These are phyloP conservation scores for Elgaria multicarinata DNA, from an alignment of 2,113 vertebrate species.

Conservation along the genomic window DNA sequence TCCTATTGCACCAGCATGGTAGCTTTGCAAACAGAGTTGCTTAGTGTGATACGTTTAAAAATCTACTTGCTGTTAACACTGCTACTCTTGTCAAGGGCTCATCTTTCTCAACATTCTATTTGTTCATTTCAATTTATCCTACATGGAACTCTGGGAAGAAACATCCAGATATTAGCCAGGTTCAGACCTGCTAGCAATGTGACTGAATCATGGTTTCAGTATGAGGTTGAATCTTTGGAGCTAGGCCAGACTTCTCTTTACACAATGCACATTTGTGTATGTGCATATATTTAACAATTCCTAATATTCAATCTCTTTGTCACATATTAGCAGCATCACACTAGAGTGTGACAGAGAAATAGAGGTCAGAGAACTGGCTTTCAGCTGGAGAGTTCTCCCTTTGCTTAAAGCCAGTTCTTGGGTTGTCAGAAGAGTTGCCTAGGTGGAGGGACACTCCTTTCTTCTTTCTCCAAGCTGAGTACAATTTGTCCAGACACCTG, in stretches of 20 bases:
- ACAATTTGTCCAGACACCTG: not conserved
- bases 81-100: not conserved
- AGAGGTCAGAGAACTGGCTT: not conserved
- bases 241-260: not conserved
- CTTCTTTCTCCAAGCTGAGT: not conserved
- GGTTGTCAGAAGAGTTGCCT: not conserved
- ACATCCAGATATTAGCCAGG: not conserved
- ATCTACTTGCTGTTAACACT: not conserved
- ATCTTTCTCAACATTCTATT: not conserved
- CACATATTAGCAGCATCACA: no score
- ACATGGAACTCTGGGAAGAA: not conserved
- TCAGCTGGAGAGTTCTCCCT: not conserved
- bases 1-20: not conserved
- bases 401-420: not conserved
- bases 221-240: not conserved
- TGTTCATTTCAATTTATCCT: not conserved
- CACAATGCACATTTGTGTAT: not conserved
- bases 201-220: not conserved
- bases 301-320: not conserved
- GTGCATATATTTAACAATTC: not conserved
- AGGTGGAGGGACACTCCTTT: not conserved
- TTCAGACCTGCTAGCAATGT: not conserved
- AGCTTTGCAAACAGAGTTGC: not conserved
- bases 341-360: not conserved
- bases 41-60: not conserved